Conservation (phyloP, 2,888 invertebrate species). For the Tridacna crocea region DNA sequence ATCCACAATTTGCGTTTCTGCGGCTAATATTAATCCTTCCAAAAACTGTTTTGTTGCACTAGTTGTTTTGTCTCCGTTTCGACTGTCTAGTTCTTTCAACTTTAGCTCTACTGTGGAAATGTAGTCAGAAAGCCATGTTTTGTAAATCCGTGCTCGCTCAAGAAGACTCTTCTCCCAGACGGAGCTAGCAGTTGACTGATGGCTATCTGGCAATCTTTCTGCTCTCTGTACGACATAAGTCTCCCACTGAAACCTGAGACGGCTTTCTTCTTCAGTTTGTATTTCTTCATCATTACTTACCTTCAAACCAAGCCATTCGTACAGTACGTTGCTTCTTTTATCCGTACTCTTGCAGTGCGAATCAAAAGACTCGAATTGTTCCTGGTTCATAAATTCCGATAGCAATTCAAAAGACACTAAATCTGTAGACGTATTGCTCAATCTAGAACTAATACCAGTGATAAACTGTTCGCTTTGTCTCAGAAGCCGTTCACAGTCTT, state of each 20-base stretch:
- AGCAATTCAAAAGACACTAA: conserved; percentile 48
- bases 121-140: conserved; percentile 46
- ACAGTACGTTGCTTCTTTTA: conserved; percentile 19
- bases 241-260: conserved; percentile 33
- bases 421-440: conserved; percentile 56
- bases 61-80: background rate
- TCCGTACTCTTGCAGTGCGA: background rate
- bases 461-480: conserved; percentile 46
- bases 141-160: conserved; percentile 54
- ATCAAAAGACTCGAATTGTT: conserved; percentile 48
- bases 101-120: conserved; percentile 13
- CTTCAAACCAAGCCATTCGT: conserved; percentile 37
- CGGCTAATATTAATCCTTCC: background rate
- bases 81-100: background rate
- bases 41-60: background rate
- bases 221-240: conserved; percentile 37
- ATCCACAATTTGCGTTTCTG: background rate
- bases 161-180: conserved; percentile 33
- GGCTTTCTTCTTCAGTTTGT: background rate
- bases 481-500: conserved; percentile 54
- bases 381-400: conserved; percentile 49
- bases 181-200: conserved; percentile 3
- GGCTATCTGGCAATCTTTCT: conserved; percentile 21
- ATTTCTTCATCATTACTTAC: background rate
- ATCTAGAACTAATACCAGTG: conserved; percentile 48